Conservation (phyloP, 2,113 vertebrate genomes). For the Columba janthina region DNA sequence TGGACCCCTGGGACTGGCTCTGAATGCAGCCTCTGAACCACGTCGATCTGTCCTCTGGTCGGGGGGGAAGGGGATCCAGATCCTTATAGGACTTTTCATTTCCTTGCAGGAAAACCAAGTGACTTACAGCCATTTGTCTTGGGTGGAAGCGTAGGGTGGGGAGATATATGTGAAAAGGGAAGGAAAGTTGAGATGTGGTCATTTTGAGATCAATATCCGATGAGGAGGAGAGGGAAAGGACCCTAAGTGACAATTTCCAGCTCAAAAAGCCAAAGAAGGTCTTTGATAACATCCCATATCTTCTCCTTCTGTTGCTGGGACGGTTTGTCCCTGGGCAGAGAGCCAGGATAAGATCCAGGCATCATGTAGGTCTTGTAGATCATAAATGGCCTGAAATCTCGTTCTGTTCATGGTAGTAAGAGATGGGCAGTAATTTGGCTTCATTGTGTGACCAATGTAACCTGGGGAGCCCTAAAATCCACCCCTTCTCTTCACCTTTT, state of each 20-base stretch:
- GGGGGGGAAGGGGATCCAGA: neutral
- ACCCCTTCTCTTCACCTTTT: neutral
- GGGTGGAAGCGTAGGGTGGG: neutral
- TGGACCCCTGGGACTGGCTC: neutral
- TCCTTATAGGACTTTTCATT: neutral
- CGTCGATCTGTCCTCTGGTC: neutral
- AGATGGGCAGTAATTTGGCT: neutral
- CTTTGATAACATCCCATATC: neutral
- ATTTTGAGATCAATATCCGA: neutral
- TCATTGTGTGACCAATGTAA: neutral
- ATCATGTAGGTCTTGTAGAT: fast-evolving
- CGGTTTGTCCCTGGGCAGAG: neutral
- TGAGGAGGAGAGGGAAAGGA: neutral
- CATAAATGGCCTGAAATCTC: neutral
- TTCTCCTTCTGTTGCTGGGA: neutral
- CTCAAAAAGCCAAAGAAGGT: neutral
- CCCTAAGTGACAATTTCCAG: neutral
- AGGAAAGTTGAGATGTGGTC: neutral
- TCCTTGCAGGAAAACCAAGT: neutral
- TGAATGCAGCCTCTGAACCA: neutral
- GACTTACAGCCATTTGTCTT: neutral
- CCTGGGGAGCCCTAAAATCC: neutral
- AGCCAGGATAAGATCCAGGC: neutral
- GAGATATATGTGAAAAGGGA: neutral
- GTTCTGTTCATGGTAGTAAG: neutral